Base-by-base conservation (phyloP, 1,140 invertebrate species). In the Hycleus cichorii region DNA sequence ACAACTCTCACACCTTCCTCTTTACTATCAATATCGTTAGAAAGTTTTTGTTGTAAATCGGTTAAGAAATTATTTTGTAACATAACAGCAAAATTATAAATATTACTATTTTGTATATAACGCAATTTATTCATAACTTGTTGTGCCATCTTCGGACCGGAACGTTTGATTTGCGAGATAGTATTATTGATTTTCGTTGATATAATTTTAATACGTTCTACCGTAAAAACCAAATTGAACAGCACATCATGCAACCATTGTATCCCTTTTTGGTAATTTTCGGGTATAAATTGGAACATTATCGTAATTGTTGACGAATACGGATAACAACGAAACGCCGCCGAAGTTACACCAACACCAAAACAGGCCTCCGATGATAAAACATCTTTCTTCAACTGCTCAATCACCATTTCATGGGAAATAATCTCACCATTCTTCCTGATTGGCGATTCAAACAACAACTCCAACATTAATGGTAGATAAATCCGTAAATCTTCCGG, bases 61-160 rank as follows among this genome's bases (percentile, higher is more conserved):
- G 78, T 83, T 4, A 95, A 76, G 70, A 94, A 93, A 49, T 82
- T 83, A 44, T 87, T 83, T 67, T 95, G 91, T 0, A 84, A 77
- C 8, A 93, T 69, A 57, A 91, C 80, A 50, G 83, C 86, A 46
- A 78, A 79, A 49, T 81, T 76, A 66, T 83, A 82, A 57, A 84
- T 73, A 71, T 93, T 94, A 57, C 72, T 73, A 87, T 85, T 81
- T 77, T 81, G 77, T 18, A 74, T 76, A 67, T 81, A 89, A 26
- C 80, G 61, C 12, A 89, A 63, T 57, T 81, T 81, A 60, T 80
- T 81, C 68, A 88, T 77, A n/a, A 85, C 69, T 64, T 84, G 81
- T 24, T 74, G 66, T 4, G 79, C 76, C 11, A 90, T 77, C 58
- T 75, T 74, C 47, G 77, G 71, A 12, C 86, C 88, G 47, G 80